Evolutionary conservation across 2,888 invertebrate species (phyloP).

Genomic region (Noctuana brunneofusca): DNA sequence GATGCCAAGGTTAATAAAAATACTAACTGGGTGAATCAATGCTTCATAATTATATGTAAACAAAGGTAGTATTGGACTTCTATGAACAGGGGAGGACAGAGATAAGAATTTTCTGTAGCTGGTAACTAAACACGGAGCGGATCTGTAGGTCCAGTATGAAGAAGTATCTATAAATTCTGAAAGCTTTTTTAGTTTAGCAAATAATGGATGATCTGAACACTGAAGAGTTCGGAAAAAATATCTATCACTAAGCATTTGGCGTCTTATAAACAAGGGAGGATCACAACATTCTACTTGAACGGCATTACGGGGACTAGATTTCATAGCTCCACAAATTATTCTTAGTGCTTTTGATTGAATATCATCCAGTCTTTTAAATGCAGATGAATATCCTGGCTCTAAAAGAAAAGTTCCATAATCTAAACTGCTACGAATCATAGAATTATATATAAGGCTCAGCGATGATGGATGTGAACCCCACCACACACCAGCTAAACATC

Average conservation of each 20-base stretch:
- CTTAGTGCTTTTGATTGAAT: constrained; percentile 3
- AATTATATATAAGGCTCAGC: background rate
- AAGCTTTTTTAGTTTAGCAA: background rate
- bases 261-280: background rate
- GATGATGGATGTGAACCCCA: background rate
- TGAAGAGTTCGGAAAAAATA: constrained; percentile 2
- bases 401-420: background rate
- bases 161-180: background rate
- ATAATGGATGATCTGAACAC: background rate
- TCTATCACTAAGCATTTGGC: constrained; percentile 5
- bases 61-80: background rate
- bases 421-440: background rate
- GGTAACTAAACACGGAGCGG: background rate
- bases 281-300: constrained; percentile 7
- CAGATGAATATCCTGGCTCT: background rate
- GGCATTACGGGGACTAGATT: constrained; percentile 1
- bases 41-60: background rate
- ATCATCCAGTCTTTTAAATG: background rate
- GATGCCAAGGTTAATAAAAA: background rate
- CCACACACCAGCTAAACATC: background rate
- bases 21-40: background rate
- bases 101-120: constrained; percentile 5
- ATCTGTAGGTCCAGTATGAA: background rate
- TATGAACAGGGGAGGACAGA: background rate
- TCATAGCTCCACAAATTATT: background rate